Base-by-base conservation (phyloP, 1,140 invertebrate genomes). In the Ceratosolen solmsi region DNA sequence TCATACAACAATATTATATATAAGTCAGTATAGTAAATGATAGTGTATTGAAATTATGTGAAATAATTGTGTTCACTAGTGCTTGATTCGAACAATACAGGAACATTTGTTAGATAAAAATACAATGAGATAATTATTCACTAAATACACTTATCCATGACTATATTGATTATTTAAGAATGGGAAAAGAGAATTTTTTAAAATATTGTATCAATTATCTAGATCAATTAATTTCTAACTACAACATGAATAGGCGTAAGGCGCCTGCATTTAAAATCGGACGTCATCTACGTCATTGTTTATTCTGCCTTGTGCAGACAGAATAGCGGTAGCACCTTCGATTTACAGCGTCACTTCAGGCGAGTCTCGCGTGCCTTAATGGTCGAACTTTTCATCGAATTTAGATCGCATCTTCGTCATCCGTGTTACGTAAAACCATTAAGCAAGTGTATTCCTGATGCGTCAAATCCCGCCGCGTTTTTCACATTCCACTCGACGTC, bases 381-480 rank as follows among this genome's bases (percentile, higher is more conserved):
- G 56, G 8, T 11, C 46, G n/a, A 60, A 65, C 58, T 74, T 80
- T 65, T 80, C 41, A 80, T 80, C 58, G 79, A 51, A 80, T 80
- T 80, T 80, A 74, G 79, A 80, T 80, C 79, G 58, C 46, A 84
- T 73, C 82, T 46, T 84, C 82, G 38, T 79, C 82, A 78, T 68
- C 75, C 41, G 7, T 15, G 72, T 80, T 80, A 80, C 79, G 79
- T 80, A 80, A 80, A 63, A 84, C 80, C 82, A 56, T 72, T 82
- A 75, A 63, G 30, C 58, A 79, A 78, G 85, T 86, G 86, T 86
- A 79, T 84, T 85, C 85, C 85, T 85, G 65, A 17, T 58, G 3
- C 15, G 54, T 5, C 54, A 9, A 22, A 58, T 22, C 80, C 63
- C 72, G 30, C 41, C 77, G 74, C 58, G 72, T 81, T 73, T 63